Evolutionary conservation across 2,888 invertebrate species (phyloP).

Genomic region (Dryobota labecula): DNA sequence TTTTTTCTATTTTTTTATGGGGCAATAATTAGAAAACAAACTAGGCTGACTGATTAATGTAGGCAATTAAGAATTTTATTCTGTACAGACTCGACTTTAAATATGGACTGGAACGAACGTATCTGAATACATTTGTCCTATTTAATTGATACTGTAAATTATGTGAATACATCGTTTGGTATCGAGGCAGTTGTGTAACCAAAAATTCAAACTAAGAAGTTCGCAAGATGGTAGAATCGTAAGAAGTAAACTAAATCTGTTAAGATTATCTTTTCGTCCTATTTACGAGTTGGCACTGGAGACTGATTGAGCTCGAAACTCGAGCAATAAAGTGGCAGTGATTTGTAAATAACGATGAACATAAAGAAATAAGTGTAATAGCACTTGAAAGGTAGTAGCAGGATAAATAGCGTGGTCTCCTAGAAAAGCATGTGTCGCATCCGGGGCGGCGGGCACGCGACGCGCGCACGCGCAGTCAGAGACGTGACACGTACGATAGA

Average conservation of each 20-base stretch:
- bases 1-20: constrained; percentile 19
- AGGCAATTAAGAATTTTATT: background rate
- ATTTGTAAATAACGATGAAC: constrained; percentile 61
- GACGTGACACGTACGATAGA: background rate
- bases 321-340: constrained; percentile 52
- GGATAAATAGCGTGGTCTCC: constrained; percentile 79
- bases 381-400: constrained; percentile 59
- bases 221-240: background rate
- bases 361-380: constrained; percentile 66
- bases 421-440: constrained; percentile 84
- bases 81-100: background rate
- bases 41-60: constrained; percentile 23
- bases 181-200: background rate
- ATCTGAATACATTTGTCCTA: background rate
- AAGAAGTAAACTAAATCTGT: background rate
- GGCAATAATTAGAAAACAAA: constrained; percentile 30
- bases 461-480: constrained; percentile 68
- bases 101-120: background rate
- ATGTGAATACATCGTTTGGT: background rate
- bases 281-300: constrained; percentile 21
- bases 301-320: constrained; percentile 45
- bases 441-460: constrained; percentile 83
- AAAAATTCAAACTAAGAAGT: background rate
- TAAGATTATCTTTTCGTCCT: constrained; percentile 24
- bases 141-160: background rate